These are phyloP conservation scores for Urocitellus parryii DNA, from an alignment of 2,113 vertebrate species.

Conservation along the genomic window DNA sequence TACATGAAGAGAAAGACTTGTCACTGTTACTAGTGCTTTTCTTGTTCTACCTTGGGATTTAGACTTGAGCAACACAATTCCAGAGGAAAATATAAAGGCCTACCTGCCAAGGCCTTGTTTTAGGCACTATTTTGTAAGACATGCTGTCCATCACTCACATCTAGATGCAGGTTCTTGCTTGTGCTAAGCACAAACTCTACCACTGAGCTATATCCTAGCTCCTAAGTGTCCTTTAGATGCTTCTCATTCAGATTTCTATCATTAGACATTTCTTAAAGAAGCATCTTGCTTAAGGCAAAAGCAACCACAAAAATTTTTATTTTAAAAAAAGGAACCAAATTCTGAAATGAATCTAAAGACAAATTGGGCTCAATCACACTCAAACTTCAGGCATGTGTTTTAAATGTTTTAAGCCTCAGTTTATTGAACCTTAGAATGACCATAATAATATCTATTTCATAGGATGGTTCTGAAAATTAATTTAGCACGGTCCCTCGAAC, in stretches of 20 bases:
- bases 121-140: not conserved
- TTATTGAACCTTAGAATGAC: slow-evolving; percentile 48
- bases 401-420: not conserved
- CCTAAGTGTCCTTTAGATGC: not conserved
- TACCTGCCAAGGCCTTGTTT: not conserved
- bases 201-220: not conserved
- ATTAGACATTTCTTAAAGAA: not conserved
- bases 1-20: not conserved
- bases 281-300: not conserved
- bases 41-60: not conserved
- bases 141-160: not conserved
- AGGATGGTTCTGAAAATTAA: slow-evolving; percentile 14
- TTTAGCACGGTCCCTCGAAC: not conserved
- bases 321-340: not conserved
- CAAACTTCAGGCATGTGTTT: not conserved
- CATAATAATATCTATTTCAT: not conserved
- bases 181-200: not conserved
- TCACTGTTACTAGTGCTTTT: not conserved
- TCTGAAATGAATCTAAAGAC: not conserved
- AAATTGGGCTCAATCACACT: not conserved
- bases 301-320: not conserved
- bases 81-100: not conserved
- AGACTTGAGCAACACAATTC: not conserved
- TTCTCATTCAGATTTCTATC: slow-evolving; percentile 11
- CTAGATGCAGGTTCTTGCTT: not conserved